Base-by-base conservation (phyloP, 2,888 invertebrate genomes). In the Orthonychiurus folsomi region DNA sequence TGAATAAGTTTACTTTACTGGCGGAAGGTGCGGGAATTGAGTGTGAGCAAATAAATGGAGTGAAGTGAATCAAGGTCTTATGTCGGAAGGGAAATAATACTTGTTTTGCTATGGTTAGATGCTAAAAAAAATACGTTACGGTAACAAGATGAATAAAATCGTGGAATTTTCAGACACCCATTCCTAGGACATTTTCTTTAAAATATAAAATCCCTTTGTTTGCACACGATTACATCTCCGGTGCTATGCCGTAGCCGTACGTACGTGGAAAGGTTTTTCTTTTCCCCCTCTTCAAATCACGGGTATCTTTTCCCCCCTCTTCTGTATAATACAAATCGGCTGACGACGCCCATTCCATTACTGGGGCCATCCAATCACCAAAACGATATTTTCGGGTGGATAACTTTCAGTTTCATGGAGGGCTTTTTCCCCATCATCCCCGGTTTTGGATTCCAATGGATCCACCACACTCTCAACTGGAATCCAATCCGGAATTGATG, bases 91-190 rank as follows among this genome's bases (percentile, higher is more conserved):
- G 15, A 37, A 37, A 15, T 9, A 37, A 37, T 15, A 37, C 37
- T 9, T 37, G 37, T 5, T 37, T 37, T 37, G 37, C 37, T 9
- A 5, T 37, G 37, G 37, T n/a, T n/a, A 63, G 62, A 63, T 65
- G 62, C 61, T 60, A 65, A 67, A 67, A 64, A 65, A 61, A 64
- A 63, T 64, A 63, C 62, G 68, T 63, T 63, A 65, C 59, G 52
- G 61, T 56, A 53, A 55, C 56, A 48, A 26, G 56, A 63, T 59
- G 66, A 65, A 66, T 63, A 66, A 66, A 66, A 50, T 64, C 59
- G 63, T 65, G 68, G 67, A 67, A 67, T 65, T 69, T 67, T 66
- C 66, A 61, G 64, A 59, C 66, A 37, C 5, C 37, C 37, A 37
- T 37, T 37, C 15, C 37, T 37, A 9, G 9, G 37, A 37, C 15